phyloP scores from a whole-genome alignment of 2,888 invertebrate species.

The Neuroscelio doddi region DNA sequence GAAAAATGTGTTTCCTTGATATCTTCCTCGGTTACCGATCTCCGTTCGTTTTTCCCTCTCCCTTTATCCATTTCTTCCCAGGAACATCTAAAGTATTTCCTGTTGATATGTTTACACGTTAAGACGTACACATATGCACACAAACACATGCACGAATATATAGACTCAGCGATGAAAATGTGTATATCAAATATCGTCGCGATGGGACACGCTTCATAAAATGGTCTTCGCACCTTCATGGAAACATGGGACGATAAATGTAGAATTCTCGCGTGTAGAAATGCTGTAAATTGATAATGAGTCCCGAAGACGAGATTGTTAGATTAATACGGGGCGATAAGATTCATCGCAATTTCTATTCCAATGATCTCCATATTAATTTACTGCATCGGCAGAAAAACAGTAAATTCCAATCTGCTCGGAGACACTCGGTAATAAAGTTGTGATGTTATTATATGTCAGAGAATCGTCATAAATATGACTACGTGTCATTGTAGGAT shows the following conservation, averaged over 20 bases:
- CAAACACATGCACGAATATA: slow-evolving; percentile 40
- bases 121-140: slow-evolving; percentile 29
- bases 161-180: slow-evolving; percentile 52
- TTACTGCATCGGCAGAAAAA: slow-evolving; percentile 10
- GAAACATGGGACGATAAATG: slow-evolving; percentile 38
- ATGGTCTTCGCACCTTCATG: slow-evolving; percentile 29
- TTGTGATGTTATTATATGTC: slow-evolving; percentile 19
- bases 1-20: slow-evolving; percentile 29
- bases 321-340: slow-evolving; percentile 31
- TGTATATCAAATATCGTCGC: slow-evolving; percentile 34
- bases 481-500: too few relatives aligned
- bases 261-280: slow-evolving; percentile 28
- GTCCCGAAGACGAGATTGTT: slow-evolving; percentile 32
- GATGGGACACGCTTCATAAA: slow-evolving; percentile 30
- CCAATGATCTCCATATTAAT: slow-evolving; percentile 22
- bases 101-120: slow-evolving; percentile 42
- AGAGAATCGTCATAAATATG: too few relatives aligned
- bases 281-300: slow-evolving; percentile 25
- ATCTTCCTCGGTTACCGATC: slow-evolving; percentile 29
- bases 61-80: slow-evolving; percentile 12
- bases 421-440: slow-evolving; percentile 14
- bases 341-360: slow-evolving; percentile 27
- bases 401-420: slow-evolving; percentile 20
- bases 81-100: slow-evolving; percentile 40
- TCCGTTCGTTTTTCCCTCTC: slow-evolving; percentile 22